Conservation (phyloP, 2,888 invertebrate genomes). For the Tubulanus polymorphus region DNA sequence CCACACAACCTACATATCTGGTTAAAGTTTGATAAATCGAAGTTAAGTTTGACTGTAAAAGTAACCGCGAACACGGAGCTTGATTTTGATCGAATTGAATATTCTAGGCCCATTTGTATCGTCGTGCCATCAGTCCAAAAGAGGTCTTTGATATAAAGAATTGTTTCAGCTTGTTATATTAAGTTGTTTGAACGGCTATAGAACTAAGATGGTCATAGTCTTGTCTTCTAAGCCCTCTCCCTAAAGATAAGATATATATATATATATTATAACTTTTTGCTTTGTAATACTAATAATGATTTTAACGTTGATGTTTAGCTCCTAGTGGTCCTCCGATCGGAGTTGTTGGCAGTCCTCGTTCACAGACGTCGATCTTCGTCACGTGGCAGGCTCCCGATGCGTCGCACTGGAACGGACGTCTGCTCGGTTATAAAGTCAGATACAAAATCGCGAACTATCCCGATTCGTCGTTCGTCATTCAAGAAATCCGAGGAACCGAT, state of each 20-base stretch:
- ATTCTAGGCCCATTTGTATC: too few relatives aligned
- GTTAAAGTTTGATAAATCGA: too few relatives aligned
- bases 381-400: constrained; percentile 94
- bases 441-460: constrained; percentile 89
- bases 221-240: too few relatives aligned
- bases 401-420: constrained; percentile 91
- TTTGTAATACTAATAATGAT: constrained; percentile 3
- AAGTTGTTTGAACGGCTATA: too few relatives aligned
- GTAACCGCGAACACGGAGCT: too few relatives aligned
- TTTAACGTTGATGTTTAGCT: constrained; percentile 60
- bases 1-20: too few relatives aligned
- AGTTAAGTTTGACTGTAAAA: too few relatives aligned
- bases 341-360: constrained; percentile 89
- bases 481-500: constrained; percentile 59
- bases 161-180: not conserved
- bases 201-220: too few relatives aligned
- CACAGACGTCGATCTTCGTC: constrained; percentile 90
- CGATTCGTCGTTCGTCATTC: constrained; percentile 58
- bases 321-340: constrained; percentile 94
- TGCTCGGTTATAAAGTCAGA: constrained; percentile 86
- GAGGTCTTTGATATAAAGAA: too few relatives aligned
- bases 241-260: too few relatives aligned
- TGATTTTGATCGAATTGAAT: too few relatives aligned
- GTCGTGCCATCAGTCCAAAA: too few relatives aligned
- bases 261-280: not conserved